Base-by-base conservation (phyloP, 2,113 vertebrate genomes). In the Tamias sibiricus region DNA sequence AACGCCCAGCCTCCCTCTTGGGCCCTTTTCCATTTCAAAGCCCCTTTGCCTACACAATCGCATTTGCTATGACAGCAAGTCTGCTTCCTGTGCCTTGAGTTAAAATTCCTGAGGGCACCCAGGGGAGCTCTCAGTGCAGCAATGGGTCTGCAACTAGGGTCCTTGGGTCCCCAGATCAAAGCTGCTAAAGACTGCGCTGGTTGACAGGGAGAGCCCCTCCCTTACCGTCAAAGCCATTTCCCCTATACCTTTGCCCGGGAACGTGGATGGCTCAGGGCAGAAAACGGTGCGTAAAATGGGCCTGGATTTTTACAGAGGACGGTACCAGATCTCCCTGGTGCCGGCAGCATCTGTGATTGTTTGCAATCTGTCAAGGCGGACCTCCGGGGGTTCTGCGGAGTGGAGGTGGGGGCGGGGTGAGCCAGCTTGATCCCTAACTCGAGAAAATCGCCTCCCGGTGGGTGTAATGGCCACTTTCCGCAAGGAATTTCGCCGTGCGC, bases 401-500 rank as follows among this genome's bases (percentile, higher is more conserved):
- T 69, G 40, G 74, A 42, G 57, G 0, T 71, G 35, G 37, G 54
- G 6, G 24, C 8, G 40, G 32, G 16, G 22, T 28, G 66, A n/a
- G 92, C 77, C 20, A 0, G 37, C 52, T 66, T 92, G 75, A 68
- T 95, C 83, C 85, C 91, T 76, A 62, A 93, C 72, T 42, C 19
- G 37, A 95, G 95, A 69, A 89, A 80, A 98, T 94, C 94, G 90
- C 85, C 75, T 80, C 77, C 74, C 30, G 17, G 86, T 62, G 91
- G 5, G 30, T 92, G 72, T 98, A 97, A 97, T 97, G 94, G 95
- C 96, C 90, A 84, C 97, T 97, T 98, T 95, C 97, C 94, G 92
- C 80, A 88, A 97, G 98, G 98, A 97, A 95, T 98, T 98, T 98
- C 97, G 94, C 97, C 69, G 47, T 59, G 95, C 19, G 19, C 91